Evolutionary conservation across 2,113 vertebrate genomes (phyloP).

Genomic region (Pogonocichla stellata): DNA sequence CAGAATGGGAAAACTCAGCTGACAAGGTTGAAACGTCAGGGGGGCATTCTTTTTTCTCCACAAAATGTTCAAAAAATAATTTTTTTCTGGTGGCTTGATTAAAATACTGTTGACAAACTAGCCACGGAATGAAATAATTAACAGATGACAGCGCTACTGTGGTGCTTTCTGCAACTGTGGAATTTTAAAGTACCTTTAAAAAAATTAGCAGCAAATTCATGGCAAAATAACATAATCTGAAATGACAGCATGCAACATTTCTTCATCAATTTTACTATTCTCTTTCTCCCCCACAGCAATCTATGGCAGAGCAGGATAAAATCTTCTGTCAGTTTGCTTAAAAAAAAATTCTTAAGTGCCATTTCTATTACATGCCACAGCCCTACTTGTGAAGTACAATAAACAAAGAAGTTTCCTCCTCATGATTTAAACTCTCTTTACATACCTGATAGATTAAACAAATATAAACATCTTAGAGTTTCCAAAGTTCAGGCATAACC

Average conservation of each 20-base stretch:
- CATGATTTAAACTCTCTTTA: not conserved
- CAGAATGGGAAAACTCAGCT: conserved; percentile 71
- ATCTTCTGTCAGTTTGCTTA: conserved; percentile 60
- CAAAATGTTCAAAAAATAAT: conserved; percentile 58
- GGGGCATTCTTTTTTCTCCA: conserved; percentile 47
- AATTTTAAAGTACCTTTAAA: conserved; percentile 54
- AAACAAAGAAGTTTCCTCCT: not conserved
- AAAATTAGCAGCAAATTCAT: conserved; percentile 65
- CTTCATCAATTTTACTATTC: conserved; percentile 69
- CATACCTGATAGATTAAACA: conserved; percentile 14
- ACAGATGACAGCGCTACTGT: not conserved
- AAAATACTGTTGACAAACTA: conserved; percentile 57
- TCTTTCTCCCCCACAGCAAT: conserved; percentile 68
- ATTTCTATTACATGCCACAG: conserved; percentile 43
- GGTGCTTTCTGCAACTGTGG: not conserved
- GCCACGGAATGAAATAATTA: conserved; percentile 49
- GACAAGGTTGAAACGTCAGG: conserved; percentile 78
- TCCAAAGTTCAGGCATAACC: not conserved
- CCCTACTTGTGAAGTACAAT: conserved; percentile 16
- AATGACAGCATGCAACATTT: conserved; percentile 75
- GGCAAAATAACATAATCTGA: conserved; percentile 65
- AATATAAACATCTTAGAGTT: conserved; percentile 7
- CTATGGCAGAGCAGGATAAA: conserved; percentile 56
- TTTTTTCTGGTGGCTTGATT: conserved; percentile 46
- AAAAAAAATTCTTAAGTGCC: conserved; percentile 39